phyloP scores from a whole-genome alignment of 2,888 invertebrate genomes.

The Mythimna impura region DNA sequence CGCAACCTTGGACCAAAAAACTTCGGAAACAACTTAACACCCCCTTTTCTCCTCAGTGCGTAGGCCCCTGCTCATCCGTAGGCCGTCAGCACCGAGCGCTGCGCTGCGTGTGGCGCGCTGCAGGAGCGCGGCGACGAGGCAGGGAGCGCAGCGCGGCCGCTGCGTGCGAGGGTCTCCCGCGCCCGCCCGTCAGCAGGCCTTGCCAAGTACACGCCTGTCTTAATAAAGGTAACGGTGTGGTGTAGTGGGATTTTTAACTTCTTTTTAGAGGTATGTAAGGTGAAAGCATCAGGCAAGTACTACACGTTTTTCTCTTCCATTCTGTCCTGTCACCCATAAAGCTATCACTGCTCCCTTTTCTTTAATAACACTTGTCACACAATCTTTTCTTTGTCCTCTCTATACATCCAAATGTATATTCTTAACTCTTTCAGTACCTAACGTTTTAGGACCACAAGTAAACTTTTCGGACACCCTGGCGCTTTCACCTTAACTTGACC shows the following conservation, averaged over 20 bases:
- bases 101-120: slow-evolving; percentile 97
- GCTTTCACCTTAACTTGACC: too few species aligned
- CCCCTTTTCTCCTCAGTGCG: slow-evolving; percentile 92
- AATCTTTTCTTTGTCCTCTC: too few species aligned
- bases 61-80: slow-evolving; percentile 94
- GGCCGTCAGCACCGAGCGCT: slow-evolving; percentile 97
- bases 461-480: too few species aligned
- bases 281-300: too few species aligned
- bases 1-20: not conserved
- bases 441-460: too few species aligned
- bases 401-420: too few species aligned
- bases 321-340: too few species aligned
- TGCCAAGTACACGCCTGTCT: slow-evolving; percentile 93
- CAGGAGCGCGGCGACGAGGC: slow-evolving; percentile 85
- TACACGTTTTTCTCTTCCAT: too few species aligned
- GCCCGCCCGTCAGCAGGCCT: slow-evolving; percentile 94
- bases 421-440: too few species aligned
- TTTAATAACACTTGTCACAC: too few species aligned
- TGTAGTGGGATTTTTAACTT: not conserved
- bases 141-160: slow-evolving; percentile 95
- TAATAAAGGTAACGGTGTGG: slow-evolving; percentile 1
- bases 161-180: slow-evolving; percentile 94
- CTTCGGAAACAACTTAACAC: not conserved
- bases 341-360: too few species aligned
- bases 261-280: too few species aligned